These are phyloP conservation scores for Ellobius talpinus DNA, from an alignment of 2,113 vertebrate genomes.

Conservation along the genomic window DNA sequence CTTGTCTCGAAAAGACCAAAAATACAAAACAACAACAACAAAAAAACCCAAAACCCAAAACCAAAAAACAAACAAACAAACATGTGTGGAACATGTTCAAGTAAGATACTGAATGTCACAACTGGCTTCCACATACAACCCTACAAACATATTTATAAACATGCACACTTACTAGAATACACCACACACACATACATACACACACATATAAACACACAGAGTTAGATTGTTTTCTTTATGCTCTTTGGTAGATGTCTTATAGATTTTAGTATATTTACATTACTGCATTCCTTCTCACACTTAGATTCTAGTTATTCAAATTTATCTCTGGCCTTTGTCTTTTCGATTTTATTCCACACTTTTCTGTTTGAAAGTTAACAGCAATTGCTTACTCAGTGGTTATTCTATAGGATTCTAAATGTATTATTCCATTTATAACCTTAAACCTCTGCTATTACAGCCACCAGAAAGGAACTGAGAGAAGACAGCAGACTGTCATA, in stretches of 20 bases:
- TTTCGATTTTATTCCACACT: not conserved
- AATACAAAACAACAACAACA: too few relatives aligned
- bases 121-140: not conserved
- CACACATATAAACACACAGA: not conserved
- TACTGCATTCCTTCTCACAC: not conserved
- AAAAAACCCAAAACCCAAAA: too few relatives aligned
- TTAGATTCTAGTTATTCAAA: not conserved
- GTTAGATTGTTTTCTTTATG: not conserved
- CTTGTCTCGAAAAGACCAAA: too few relatives aligned
- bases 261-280: not conserved
- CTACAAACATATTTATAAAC: not conserved
- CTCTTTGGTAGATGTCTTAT: not conserved
- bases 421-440: not conserved
- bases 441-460: not conserved
- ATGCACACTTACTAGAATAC: not conserved
- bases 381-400: not conserved
- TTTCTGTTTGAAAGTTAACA: not conserved
- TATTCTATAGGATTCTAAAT: not conserved
- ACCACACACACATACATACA: not conserved
- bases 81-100: not conserved
- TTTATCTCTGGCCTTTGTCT: not conserved
- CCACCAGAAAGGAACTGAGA: not conserved
- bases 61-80: not conserved
- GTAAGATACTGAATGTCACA: not conserved
- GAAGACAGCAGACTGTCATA: not conserved